Evolutionary conservation across 2,113 vertebrate genomes (phyloP), one percentile per base, ranked within the genome.

Genomic region (Hypanus sabinus): DNA sequence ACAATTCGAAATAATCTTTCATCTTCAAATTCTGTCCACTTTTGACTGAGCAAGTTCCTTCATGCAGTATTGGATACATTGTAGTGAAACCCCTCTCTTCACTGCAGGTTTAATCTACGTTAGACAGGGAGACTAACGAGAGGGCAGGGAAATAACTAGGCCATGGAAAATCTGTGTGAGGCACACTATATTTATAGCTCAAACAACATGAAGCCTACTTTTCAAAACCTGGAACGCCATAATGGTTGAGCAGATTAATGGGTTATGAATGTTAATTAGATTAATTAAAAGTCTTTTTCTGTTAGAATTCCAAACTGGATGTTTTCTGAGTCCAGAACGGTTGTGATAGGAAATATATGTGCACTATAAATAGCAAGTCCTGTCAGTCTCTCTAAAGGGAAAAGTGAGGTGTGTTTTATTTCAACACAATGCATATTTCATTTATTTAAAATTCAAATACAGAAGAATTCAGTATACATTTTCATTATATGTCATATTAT

Each of bases 251-350:
- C 85, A 90, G 85, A 90, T 90, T 90, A 90, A 90, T 90, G 85
- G 85, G 85, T 90, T 90, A 68, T 90, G 85, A 90, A 90, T 90
- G n/a, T 65, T 90, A 90, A 90, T 65, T n/a, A 90, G 60, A 90
- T 90, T 65, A 90, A 90, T 90, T 65, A 90, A 90, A 90, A 33
- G 85, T 14, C 5, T 88, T 68, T 11, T 65, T 33, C 5, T 60
- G 60, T 14, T 8, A 6, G 85, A 65, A 33, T 62, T 68, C 24
- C 60, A 65, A 65, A n/a, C 57, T 90, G 85, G 57, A 60, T 65
- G 30, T 16, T 90, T 62, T 65, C 33, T 33, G 60, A 65, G 5
- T 90, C 16, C 85, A 20, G 18, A 65, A 20, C 60, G 33, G n/a
- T 68, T 87, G 83, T 60, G 60, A 33, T 88, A 5, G 83, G 60